phyloP scores from a whole-genome alignment of 2,113 vertebrate species.

The Gnathonemus longibarbis region DNA sequence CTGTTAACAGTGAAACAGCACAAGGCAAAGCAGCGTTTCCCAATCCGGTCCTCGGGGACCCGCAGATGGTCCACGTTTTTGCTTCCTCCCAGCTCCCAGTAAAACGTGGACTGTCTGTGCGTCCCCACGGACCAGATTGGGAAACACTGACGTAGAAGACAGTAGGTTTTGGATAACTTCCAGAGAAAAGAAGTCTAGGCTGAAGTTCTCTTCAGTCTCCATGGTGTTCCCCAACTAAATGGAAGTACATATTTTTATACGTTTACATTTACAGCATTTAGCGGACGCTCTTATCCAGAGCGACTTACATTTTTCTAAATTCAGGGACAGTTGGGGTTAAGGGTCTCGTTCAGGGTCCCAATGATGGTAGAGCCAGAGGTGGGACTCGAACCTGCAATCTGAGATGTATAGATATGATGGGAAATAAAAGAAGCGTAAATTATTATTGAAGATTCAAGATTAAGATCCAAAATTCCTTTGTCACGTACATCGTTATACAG shows the following conservation, averaged over 20 bases:
- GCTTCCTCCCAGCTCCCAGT: not conserved
- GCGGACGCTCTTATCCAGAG: no score
- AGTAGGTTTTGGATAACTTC: not conserved
- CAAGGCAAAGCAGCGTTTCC: not conserved
- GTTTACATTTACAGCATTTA: no score
- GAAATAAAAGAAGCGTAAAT: not conserved
- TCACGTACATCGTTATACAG: not conserved
- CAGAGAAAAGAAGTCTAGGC: not conserved
- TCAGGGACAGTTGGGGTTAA: no score
- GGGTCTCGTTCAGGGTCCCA: no score
- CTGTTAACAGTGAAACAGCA: not conserved
- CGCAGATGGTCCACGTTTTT: not conserved
- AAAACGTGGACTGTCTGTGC: not conserved
- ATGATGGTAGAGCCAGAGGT: no score
- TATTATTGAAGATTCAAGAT: not conserved
- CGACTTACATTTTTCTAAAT: no score
- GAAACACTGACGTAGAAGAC: not conserved
- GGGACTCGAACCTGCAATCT: no score
- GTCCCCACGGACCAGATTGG: not conserved
- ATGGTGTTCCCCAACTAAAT: not conserved
- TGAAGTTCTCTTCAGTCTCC: not conserved
- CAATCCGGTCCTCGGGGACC: not conserved
- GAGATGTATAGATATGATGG: not conserved
- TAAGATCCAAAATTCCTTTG: not conserved
- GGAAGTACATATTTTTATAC: not conserved